Base-by-base conservation (phyloP, 2,888 invertebrate genomes). In the Chironomus riparius region DNA sequence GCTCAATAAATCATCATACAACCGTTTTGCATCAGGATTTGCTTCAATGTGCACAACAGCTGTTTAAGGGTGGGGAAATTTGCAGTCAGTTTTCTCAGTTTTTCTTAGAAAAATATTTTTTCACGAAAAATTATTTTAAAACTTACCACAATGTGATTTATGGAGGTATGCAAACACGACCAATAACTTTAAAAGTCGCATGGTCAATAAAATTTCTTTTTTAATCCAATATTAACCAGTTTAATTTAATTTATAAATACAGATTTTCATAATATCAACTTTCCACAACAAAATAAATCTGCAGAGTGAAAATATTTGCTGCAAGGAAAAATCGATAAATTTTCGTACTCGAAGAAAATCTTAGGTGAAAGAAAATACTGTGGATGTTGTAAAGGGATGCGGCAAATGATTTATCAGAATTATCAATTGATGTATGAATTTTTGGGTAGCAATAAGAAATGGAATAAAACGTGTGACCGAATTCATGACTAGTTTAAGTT, bases 1-100 rank as follows among this genome's bases (percentile, higher is more conserved):
- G 81, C 94, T 94, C 70, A 99, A 88, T 73, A 98, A 87, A 83
- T 98, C 97, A 83, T 98, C 97, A 82, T 97, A 98, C 0, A 98
- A 89, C 24, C 98, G 87, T 82, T 97, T 97, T 0, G 97, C 94
- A 81, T 96, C 95, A 13, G 96, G 95, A 85, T 96, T 97, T 0
- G 94, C 95, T 85, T 94, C 93, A 28, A 76, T 69, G 13, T 68
- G 76, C 10, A 68, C 56, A 72, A 62, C 72, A 72, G 72, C 72
- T 72, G 62, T 18, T 24, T 24, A n/a, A 18, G 68, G 68, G 68
- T 38, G 28, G 38, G 47, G 68, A 68, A 28, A 68, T 68, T 24
- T 68, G 2, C 56, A 18, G 6, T 15, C n/a, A 56, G 1, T 5
- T 56, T 56, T n/a, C n/a, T n/a, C n/a, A n/a, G n/a, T 56, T 1